phyloP scores from a whole-genome alignment of 2,888 invertebrate species.

The Petrolisthes cinctipes region DNA sequence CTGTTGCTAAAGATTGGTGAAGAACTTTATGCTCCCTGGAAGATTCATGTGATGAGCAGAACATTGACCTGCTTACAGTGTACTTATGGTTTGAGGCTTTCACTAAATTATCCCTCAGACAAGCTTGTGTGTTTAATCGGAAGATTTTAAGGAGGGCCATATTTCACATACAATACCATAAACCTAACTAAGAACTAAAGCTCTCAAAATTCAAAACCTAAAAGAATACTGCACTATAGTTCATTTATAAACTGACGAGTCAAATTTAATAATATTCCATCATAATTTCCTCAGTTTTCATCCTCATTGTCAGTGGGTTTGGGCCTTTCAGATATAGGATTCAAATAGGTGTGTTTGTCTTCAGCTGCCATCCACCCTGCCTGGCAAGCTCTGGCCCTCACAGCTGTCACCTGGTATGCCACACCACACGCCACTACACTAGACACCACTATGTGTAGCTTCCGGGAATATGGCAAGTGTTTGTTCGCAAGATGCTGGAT shows the following conservation, averaged over 20 bases:
- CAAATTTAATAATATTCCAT: background rate
- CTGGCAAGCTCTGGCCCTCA: constrained; percentile 71
- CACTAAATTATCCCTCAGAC: no score
- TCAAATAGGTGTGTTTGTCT: constrained; percentile 69
- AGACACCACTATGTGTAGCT: constrained; percentile 52
- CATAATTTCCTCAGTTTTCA: background rate
- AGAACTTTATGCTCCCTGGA: no score
- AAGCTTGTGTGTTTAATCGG: no score
- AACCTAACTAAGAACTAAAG: background rate
- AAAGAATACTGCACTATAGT: background rate
- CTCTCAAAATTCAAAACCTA: constrained; percentile 4
- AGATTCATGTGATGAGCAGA: no score
- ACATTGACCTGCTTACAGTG: no score
- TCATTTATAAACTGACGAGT: background rate
- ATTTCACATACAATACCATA: no score
- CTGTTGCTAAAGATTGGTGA: no score
- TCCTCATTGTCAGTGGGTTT: constrained; percentile 21
- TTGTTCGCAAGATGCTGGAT: constrained; percentile 46
- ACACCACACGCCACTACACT: constrained; percentile 49
- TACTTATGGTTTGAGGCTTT: no score
- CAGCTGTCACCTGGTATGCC: constrained; percentile 52
- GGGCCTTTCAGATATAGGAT: constrained; percentile 43
- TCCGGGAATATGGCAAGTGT: constrained; percentile 47
- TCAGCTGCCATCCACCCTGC: constrained; percentile 72
- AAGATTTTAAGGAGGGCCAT: no score